These are phyloP conservation scores for Rosalia funebris DNA, from an alignment of 2,888 invertebrate species.

Conservation along the genomic window DNA sequence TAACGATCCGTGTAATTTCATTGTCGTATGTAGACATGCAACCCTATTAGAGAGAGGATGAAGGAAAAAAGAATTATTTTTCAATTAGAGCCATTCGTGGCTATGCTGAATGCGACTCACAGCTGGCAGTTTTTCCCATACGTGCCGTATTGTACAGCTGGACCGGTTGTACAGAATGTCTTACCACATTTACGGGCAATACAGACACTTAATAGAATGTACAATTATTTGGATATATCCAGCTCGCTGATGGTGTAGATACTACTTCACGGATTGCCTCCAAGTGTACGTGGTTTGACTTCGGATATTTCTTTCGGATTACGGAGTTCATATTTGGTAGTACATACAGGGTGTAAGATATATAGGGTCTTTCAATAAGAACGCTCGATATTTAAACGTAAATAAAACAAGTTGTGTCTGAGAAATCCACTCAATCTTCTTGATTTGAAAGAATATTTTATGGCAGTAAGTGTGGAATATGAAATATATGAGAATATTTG, in stretches of 20 bases:
- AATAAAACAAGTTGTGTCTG: too few relatives aligned
- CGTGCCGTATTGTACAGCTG: constrained; percentile 49
- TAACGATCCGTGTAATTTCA: too few relatives aligned
- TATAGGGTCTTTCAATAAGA: too few relatives aligned
- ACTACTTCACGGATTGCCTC: neutral
- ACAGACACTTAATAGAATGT: constrained; percentile 20
- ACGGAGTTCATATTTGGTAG: neutral
- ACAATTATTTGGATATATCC: constrained; percentile 21
- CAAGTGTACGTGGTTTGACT: neutral
- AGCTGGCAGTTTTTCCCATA: constrained; percentile 44
- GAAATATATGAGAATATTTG: too few relatives aligned
- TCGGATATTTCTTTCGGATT: neutral
- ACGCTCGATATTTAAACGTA: too few relatives aligned
- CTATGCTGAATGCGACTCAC: constrained; percentile 38
- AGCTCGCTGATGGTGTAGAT: neutral
- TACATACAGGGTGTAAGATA: too few relatives aligned
- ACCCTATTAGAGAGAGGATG: constrained; percentile 18
- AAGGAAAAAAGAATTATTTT: constrained; percentile 28
- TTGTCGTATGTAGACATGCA: too few relatives aligned
- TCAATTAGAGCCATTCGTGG: constrained; percentile 29
- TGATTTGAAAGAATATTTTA: too few relatives aligned
- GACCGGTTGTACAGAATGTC: constrained; percentile 49
- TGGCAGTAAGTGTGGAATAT: too few relatives aligned
- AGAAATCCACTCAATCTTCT: too few relatives aligned
- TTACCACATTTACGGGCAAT: constrained; percentile 49